Evolutionary conservation across 2,113 vertebrate genomes (phyloP).

Genomic region (Platanista minor): DNA sequence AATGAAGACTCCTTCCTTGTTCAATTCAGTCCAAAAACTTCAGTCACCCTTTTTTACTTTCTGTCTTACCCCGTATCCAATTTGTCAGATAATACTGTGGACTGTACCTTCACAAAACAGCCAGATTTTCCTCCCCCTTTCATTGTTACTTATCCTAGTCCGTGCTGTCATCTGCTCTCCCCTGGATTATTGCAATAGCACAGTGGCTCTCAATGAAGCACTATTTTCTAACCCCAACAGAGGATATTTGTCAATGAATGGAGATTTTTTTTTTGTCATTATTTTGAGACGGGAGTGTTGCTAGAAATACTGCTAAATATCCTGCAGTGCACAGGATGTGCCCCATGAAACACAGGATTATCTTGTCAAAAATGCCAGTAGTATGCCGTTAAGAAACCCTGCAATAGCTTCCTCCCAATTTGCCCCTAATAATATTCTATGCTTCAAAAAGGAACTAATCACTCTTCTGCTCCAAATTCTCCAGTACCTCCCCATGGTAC

Average conservation of each 20-base stretch:
- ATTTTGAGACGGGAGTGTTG: neutral
- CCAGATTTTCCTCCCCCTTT: neutral
- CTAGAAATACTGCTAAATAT: neutral
- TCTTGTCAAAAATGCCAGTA: neutral
- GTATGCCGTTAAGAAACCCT: neutral
- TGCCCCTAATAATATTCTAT: neutral
- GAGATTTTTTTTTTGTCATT: neutral
- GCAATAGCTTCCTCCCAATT: neutral
- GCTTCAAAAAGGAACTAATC: neutral
- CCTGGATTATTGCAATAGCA: neutral
- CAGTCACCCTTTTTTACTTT: neutral
- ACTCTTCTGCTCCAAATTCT: neutral
- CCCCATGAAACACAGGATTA: neutral
- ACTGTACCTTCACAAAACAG: neutral
- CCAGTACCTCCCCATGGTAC: neutral
- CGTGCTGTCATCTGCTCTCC: neutral
- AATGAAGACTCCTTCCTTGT: neutral
- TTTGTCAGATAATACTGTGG: neutral
- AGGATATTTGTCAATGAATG: neutral
- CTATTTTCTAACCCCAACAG: neutral
- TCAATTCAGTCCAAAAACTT: neutral
- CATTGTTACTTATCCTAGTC: neutral
- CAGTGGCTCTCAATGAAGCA: neutral
- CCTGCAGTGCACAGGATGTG: neutral
- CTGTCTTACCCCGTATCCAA: neutral